Evolutionary conservation across 1,140 invertebrate genomes (phyloP), one percentile per base, ranked within the genome.

Genomic region (Aleiodes sp.): DNA sequence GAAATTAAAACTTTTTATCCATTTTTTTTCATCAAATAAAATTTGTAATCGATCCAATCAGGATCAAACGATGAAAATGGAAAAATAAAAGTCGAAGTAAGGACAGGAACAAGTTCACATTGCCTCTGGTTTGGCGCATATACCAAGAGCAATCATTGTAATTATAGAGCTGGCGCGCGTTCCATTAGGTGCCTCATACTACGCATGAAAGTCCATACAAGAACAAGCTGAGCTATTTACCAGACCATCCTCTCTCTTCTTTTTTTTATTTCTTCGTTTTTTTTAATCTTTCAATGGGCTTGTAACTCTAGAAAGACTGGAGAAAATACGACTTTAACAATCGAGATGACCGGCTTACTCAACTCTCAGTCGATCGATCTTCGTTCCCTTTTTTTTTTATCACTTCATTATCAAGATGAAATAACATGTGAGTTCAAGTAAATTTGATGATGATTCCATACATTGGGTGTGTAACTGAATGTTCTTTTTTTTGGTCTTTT

Each of bases 131-230:
- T 65, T 67, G 31, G 78, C 74, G 77, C 73, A 33, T 70, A 78
- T 77, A 78, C 73, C 75, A 75, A n/a, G 80, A 66, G 74, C 81
- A 86, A 85, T 86, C 82, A 84, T 84, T 84, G 80, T 86, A 86
- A 86, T 86, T 86, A 86, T 81, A 86, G 83, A 83, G 70, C 76
- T 74, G 76, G 76, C 81, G 82, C 77, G 80, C 79, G 80, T 84
- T 80, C 80, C 82, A 86, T 86, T 86, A 86, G 81, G 75, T 83
- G 75, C 78, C 71, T 70, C 71, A 73, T 75, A 76, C 37, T 43
- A 39, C 41, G 46, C 43, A 57, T 61, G 19, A 52, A 71, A 65
- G 67, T 24, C 35, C 63, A 29, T 65, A n/a, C n/a, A 26, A 70
- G 24, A 31, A 31, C 46, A 31, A 60, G 29, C n/a, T n/a, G 33